Evolutionary conservation across 2,113 vertebrate species (phyloP).

Genomic region (Madoqua kirkii): DNA sequence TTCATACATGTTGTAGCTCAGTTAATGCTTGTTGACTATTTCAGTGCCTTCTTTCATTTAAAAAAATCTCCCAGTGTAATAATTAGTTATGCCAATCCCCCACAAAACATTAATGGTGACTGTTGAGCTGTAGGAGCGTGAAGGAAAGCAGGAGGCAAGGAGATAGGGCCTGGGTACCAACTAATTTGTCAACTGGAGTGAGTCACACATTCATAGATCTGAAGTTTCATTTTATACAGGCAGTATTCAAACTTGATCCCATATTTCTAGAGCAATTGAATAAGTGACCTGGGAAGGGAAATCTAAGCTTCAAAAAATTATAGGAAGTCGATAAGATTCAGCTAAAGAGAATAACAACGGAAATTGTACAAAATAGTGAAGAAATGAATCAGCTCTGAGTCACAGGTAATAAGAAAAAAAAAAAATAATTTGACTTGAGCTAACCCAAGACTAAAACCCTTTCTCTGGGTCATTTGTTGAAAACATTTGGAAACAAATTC

Average conservation of each 20-base stretch:
- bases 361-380: neutral
- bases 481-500: neutral
- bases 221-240: neutral
- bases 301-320: slow-evolving; percentile 9
- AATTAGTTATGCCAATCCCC: neutral
- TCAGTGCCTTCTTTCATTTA: neutral
- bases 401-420: neutral
- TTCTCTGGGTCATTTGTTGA: neutral
- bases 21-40: neutral
- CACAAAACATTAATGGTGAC: neutral
- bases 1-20: neutral
- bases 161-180: neutral
- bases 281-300: neutral
- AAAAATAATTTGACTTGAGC: neutral
- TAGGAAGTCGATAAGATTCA: slow-evolving; percentile 20
- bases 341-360: slow-evolving; percentile 17
- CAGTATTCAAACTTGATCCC: neutral
- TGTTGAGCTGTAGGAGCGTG: neutral
- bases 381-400: slow-evolving; percentile 25
- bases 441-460: neutral
- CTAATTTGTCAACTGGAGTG: neutral
- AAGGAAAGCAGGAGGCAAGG: neutral
- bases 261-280: neutral
- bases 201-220: neutral
- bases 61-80: neutral